These are phyloP conservation scores for Eueides isabella DNA, from an alignment of 1,140 invertebrate species.

Conservation along the genomic window DNA sequence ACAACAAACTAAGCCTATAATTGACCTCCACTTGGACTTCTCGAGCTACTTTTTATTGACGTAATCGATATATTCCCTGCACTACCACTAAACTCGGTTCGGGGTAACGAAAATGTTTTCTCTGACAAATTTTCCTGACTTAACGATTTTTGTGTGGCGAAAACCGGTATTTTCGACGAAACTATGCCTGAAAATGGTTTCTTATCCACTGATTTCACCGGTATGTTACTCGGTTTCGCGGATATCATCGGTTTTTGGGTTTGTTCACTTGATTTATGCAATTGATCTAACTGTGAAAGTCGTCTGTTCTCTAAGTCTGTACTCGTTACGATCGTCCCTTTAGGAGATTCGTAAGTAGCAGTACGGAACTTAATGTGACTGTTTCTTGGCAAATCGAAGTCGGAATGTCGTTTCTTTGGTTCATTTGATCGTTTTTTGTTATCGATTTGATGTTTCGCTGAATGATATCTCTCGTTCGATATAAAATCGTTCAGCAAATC, in stretches of 20 bases:
- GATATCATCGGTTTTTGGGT: conserved; percentile 67
- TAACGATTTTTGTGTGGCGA: conserved; percentile 73
- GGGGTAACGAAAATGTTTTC: conserved; percentile 68
- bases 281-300: conserved; percentile 77
- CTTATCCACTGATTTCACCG: conserved; percentile 71
- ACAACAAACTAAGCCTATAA: conserved; percentile 41
- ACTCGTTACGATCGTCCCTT: conserved; percentile 74
- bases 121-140: conserved; percentile 80
- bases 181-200: conserved; percentile 59
- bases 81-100: conserved; percentile 70
- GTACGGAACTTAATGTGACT: conserved; percentile 84
- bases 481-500: conserved; percentile 78
- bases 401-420: conserved; percentile 79
- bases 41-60: conserved; percentile 79
- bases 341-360: conserved; percentile 83
- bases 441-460: conserved; percentile 69
- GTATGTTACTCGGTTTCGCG: conserved; percentile 78
- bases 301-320: conserved; percentile 76
- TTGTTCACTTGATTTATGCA: conserved; percentile 58
- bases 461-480: conserved; percentile 73
- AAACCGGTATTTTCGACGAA: conserved; percentile 80
- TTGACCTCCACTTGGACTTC: conserved; percentile 77
- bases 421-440: conserved; percentile 70
- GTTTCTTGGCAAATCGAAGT: conserved; percentile 79
- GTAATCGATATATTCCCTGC: conserved; percentile 79